Evolutionary conservation across 2,797 vertebrate genomes (phyloP).

Genomic region (Mormyrops attenuatus): DNA sequence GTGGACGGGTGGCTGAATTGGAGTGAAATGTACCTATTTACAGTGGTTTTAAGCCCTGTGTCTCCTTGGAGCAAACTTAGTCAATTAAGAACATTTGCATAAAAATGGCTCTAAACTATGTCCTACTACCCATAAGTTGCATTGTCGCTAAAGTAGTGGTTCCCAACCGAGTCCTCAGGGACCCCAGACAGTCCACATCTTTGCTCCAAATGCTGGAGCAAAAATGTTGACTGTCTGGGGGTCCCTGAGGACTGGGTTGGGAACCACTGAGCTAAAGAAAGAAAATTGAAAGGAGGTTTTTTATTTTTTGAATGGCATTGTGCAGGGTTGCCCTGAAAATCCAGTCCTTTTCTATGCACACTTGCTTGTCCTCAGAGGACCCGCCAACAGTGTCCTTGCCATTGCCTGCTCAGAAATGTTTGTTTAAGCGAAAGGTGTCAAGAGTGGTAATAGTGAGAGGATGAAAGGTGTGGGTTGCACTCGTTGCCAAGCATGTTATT

Average conservation of each 20-base stretch:
- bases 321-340: neutral
- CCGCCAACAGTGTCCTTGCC: neutral
- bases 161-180: too few species aligned
- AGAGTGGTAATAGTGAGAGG: neutral
- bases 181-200: too few species aligned
- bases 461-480: neutral
- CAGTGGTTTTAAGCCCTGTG: neutral
- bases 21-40: neutral
- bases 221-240: too few species aligned
- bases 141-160: too few species aligned
- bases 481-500: neutral
- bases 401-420: slow-evolving; percentile 7
- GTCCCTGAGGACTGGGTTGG: too few species aligned
- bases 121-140: neutral
- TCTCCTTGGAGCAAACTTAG: neutral
- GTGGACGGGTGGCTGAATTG: neutral
- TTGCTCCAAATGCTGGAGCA: too few species aligned
- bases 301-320: neutral
- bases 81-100: neutral
- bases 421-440: slow-evolving; percentile 6
- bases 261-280: too few species aligned
- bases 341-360: neutral
- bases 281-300: neutral
- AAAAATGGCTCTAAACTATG: neutral
- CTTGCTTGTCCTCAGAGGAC: neutral